phyloP scores from a whole-genome alignment of 2,797 vertebrate species.

The Falco naumanni region DNA sequence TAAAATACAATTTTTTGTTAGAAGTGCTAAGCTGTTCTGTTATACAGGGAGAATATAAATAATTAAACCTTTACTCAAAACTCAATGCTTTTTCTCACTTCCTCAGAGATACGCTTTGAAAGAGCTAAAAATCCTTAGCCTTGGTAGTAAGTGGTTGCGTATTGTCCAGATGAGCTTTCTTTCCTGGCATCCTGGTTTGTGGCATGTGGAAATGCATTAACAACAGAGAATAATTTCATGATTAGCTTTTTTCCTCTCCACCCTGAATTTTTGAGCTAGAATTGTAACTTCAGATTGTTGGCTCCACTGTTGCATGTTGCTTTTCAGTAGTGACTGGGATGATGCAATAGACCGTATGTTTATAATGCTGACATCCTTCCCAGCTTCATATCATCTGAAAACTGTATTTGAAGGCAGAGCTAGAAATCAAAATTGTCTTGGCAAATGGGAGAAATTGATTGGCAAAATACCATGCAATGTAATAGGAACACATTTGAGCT shows the following conservation, averaged over 20 bases:
- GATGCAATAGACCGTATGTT: background rate
- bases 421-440: background rate
- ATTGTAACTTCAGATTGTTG: background rate
- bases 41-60: background rate
- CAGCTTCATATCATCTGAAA: conserved; percentile 9
- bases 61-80: background rate
- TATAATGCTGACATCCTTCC: conserved; percentile 1
- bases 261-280: background rate
- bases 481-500: background rate
- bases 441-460: background rate
- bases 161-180: background rate
- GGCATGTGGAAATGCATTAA: background rate
- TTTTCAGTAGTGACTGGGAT: conserved; percentile 8
- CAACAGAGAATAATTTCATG: background rate
- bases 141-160: background rate
- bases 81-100: background rate
- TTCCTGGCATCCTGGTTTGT: background rate
- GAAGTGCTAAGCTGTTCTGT: background rate
- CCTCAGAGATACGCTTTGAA: background rate
- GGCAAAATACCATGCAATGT: background rate
- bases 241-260: background rate
- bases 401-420: background rate
- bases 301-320: background rate
- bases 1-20: background rate
- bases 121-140: background rate